Conservation (phyloP, 2,888 invertebrate species). For the Scaptodrosophila latifasciaeformis region DNA sequence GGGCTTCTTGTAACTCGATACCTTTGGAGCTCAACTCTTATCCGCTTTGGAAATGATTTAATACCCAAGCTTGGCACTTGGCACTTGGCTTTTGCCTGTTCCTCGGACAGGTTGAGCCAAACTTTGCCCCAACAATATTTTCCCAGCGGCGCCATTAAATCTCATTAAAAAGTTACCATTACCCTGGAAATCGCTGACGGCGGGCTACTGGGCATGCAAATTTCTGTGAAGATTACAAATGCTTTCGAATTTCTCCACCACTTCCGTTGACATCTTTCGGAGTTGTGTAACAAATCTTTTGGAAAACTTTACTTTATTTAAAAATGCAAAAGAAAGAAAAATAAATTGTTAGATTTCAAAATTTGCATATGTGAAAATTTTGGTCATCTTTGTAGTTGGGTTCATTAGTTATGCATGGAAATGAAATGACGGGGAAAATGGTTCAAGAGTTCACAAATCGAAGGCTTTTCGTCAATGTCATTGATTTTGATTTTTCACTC, state of each 20-base stretch:
- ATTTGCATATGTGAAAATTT: no score
- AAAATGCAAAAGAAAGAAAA: no score
- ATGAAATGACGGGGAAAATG: constrained; percentile 33
- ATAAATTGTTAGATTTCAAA: no score
- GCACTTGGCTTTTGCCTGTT: constrained; percentile 8
- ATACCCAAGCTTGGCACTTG: constrained; percentile 34
- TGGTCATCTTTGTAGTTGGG: no score
- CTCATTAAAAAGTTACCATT: constrained; percentile 65
- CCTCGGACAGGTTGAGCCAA: no score
- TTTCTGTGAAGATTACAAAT: constrained; percentile 45
- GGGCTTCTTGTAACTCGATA: constrained; percentile 48
- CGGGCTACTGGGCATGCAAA: constrained; percentile 16
- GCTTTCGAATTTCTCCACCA: constrained; percentile 39
- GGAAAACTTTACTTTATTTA: no score
- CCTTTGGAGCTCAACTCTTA: constrained; percentile 48
- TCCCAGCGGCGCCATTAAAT: constrained; percentile 65
- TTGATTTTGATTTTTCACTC: constrained; percentile 42
- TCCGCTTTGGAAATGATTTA: constrained; percentile 55
- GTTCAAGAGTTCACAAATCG: constrained; percentile 8
- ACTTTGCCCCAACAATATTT: no score
- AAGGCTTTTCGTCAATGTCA: constrained; percentile 9
- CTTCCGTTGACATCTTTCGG: background rate
- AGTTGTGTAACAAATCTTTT: constrained; percentile 35
- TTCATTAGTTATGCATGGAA: constrained; percentile 50
- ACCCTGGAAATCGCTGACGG: background rate